Evolutionary conservation across 2,888 invertebrate species (phyloP).

Genomic region (Rhyacophila evoluta): DNA sequence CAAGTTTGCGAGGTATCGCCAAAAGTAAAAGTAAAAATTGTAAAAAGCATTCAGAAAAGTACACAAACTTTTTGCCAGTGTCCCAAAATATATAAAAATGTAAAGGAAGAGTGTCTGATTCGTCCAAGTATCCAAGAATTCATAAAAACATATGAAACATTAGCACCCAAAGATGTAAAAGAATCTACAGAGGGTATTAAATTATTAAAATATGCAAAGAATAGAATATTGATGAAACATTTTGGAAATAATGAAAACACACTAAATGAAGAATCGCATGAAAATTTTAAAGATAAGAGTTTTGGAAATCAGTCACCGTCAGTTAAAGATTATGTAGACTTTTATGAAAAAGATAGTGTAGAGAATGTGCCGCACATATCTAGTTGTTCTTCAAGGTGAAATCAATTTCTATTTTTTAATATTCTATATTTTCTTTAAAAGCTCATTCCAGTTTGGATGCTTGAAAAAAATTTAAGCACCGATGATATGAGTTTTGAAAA

Average conservation of each 20-base stretch:
- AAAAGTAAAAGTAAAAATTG: background rate
- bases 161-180: background rate
- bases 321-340: constrained; percentile 20
- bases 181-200: background rate
- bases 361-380: background rate
- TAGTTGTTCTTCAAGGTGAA: too few species aligned
- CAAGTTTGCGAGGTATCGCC: too few species aligned
- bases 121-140: background rate
- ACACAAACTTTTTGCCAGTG: background rate
- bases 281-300: background rate
- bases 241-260: background rate
- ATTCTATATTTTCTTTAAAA: too few species aligned
- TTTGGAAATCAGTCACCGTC: constrained; percentile 44
- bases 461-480: too few species aligned
- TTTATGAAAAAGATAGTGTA: background rate
- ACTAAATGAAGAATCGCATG: background rate
- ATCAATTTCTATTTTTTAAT: too few species aligned
- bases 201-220: background rate
- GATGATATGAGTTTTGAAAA: too few species aligned
- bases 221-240: background rate
- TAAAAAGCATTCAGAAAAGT: background rate
- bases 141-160: background rate
- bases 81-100: background rate
- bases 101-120: background rate
- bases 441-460: too few species aligned